Conservation (phyloP, 2,888 invertebrate species). For the Thecophora atra region DNA sequence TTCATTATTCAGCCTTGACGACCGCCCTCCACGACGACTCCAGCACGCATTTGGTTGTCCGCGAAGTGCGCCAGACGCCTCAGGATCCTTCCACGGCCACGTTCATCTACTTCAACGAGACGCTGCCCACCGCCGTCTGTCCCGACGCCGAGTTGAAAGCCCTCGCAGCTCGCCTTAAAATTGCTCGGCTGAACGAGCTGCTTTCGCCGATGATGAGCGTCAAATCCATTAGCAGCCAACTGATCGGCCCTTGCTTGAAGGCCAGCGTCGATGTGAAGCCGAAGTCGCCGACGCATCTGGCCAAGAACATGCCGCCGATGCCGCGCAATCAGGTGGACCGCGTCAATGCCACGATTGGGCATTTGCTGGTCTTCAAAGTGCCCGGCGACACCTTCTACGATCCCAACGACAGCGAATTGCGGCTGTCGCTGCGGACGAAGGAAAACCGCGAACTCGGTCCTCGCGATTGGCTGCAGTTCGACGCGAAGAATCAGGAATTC, state of each 20-base stretch:
- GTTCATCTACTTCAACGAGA: constrained; percentile 82
- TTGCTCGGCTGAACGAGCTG: constrained; percentile 69
- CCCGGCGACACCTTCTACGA: constrained; percentile 92
- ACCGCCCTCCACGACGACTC: constrained; percentile 65
- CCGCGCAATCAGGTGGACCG: constrained; percentile 86
- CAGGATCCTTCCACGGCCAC: constrained; percentile 68
- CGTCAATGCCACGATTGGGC: constrained; percentile 83
- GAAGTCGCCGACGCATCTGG: constrained; percentile 69
- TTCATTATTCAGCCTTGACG: constrained; percentile 58
- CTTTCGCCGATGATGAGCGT: constrained; percentile 75
- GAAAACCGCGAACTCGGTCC: constrained; percentile 75
- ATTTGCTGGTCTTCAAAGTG: constrained; percentile 81
- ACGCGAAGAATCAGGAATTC: constrained; percentile 87
- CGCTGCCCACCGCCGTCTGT: constrained; percentile 79
- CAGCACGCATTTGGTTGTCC: constrained; percentile 60
- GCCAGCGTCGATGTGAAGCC: constrained; percentile 66
- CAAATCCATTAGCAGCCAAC: constrained; percentile 73
- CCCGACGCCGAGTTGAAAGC: constrained; percentile 78
- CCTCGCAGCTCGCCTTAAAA: constrained; percentile 69
- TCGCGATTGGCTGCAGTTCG: constrained; percentile 88
- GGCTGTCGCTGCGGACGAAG: constrained; percentile 77
- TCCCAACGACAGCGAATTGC: constrained; percentile 82
- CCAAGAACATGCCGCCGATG: constrained; percentile 78
- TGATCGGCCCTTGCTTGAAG: constrained; percentile 75
- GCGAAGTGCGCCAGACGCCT: constrained; percentile 62